Evolutionary conservation across 2,888 invertebrate species (phyloP).

Genomic region (Coecobrya sp.): DNA sequence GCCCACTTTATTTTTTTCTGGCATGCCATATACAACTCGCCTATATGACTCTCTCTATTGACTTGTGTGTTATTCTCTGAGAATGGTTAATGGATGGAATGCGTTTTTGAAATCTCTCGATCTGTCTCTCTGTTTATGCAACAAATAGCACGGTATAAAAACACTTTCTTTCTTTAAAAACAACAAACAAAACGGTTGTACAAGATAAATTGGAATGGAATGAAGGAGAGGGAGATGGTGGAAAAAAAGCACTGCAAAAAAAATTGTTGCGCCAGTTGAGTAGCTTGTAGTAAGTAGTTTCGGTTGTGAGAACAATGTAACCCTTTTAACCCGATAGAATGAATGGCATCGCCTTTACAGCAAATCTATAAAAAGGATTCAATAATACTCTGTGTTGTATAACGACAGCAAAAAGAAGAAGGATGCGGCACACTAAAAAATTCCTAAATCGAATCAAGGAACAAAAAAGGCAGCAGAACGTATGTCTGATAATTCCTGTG

Average conservation of each 20-base stretch:
- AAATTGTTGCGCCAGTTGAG: slow-evolving; percentile 40
- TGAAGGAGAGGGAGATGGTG: not conserved
- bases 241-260: not conserved
- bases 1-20: not conserved
- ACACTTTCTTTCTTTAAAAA: slow-evolving; percentile 1
- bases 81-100: slow-evolving; percentile 43
- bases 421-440: not conserved
- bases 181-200: slow-evolving; percentile 41
- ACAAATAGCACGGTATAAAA: slow-evolving; percentile 45
- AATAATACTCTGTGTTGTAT: not conserved
- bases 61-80: too few relatives aligned
- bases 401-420: not conserved
- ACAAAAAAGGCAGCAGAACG: not conserved
- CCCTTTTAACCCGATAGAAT: slow-evolving; percentile 32
- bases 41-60: too few relatives aligned
- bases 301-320: slow-evolving; percentile 27
- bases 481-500: not conserved
- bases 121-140: slow-evolving; percentile 42
- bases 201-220: slow-evolving; percentile 13
- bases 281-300: not conserved
- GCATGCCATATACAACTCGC: not conserved
- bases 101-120: slow-evolving; percentile 26
- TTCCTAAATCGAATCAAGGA: slow-evolving; percentile 59
- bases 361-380: slow-evolving; percentile 2
- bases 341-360: not conserved